A percentile compares a stretch with the other conserved stretches of the same genome.
phyloP scores from a whole-genome alignment of 1,140 invertebrate species.

The Pachypsylla venusta region DNA sequence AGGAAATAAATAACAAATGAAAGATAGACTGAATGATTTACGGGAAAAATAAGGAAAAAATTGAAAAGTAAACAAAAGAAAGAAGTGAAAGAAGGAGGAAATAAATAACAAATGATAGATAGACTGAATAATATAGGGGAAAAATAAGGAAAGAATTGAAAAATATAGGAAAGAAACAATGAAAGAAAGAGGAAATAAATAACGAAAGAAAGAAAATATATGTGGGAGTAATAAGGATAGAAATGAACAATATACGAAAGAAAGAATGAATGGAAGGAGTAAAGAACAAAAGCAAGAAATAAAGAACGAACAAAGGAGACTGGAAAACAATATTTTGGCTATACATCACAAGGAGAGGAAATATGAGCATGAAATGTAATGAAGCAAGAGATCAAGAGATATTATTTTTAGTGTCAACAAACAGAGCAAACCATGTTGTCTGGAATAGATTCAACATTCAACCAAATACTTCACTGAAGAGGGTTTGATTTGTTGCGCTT shows the following conservation, averaged over 20 bases:
- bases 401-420: too few species aligned
- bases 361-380: too few species aligned
- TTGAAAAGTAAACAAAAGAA: background rate
- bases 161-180: background rate
- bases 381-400: too few species aligned
- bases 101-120: background rate
- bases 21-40: background rate
- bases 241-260: background rate
- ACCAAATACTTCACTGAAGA: too few species aligned
- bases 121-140: background rate
- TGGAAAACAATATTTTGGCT: too few species aligned
- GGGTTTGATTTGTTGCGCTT: too few species aligned
- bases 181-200: background rate
- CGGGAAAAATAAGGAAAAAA: background rate
- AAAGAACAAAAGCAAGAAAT: background rate
- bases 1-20: background rate
- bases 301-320: background rate
- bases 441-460: too few species aligned
- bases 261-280: background rate
- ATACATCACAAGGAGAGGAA: too few species aligned
- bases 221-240: too few species aligned
- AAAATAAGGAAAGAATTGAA: background rate
- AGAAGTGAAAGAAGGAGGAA: background rate
- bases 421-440: too few species aligned
- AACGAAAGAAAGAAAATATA: background rate